A percentile compares a stretch with the other conserved stretches of the same genome.
These are phyloP conservation scores for Enteromius thamalakanensis DNA, from an alignment of 2,797 vertebrate genomes.

Conservation along the genomic window DNA sequence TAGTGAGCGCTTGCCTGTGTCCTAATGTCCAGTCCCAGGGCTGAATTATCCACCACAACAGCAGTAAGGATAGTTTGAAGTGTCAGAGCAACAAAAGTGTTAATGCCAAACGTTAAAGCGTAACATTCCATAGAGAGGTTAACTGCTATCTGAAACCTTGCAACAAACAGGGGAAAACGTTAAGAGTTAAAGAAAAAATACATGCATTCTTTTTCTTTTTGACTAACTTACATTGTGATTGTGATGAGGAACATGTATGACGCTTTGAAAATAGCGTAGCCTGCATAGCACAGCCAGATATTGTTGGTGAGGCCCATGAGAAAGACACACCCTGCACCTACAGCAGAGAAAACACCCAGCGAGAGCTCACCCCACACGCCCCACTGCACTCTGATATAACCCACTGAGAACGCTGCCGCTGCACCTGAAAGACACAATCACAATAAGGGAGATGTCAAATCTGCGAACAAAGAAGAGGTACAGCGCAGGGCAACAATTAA, in stretches of 20 bases:
- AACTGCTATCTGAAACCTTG: conserved; percentile 78
- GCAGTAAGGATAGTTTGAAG: conserved; percentile 76
- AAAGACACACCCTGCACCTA: conserved; percentile 71
- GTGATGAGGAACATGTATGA: conserved; percentile 81
- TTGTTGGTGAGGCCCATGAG: conserved; percentile 71
- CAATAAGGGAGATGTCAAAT: background rate
- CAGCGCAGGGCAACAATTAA: background rate
- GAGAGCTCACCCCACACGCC: conserved; percentile 76
- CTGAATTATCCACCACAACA: conserved; percentile 71
- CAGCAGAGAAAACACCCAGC: conserved; percentile 75
- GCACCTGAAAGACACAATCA: conserved; percentile 65
- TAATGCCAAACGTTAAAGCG: conserved; percentile 78
- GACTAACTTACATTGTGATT: conserved; percentile 71
- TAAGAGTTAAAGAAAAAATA: background rate
- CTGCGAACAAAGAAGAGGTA: background rate
- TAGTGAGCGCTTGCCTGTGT: conserved; percentile 69
- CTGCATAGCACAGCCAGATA: conserved; percentile 75
- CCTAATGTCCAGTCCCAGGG: conserved; percentile 73
- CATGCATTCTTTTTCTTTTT: background rate
- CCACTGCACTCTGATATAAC: conserved; percentile 72
- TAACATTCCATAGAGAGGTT: conserved; percentile 79
- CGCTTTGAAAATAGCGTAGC: conserved; percentile 77
- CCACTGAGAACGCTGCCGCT: conserved; percentile 73
- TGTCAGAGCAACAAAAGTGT: conserved; percentile 74
- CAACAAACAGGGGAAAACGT: background rate